Conservation (phyloP, 1,140 invertebrate genomes). For the Drosophila nigrodunni region DNA sequence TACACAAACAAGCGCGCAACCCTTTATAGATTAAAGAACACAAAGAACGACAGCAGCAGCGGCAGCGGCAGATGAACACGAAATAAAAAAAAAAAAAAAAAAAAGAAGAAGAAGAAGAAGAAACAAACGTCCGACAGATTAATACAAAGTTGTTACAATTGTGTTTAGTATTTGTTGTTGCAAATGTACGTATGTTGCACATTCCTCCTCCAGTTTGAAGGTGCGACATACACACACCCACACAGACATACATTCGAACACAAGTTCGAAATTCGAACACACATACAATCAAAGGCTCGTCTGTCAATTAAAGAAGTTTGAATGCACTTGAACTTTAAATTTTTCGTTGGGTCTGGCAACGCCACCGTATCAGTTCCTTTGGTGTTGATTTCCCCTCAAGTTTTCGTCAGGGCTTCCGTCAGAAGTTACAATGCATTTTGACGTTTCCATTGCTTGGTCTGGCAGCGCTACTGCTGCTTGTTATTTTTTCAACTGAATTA, state of each 20-base stretch:
- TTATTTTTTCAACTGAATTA: not conserved
- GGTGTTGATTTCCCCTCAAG: too few relatives aligned
- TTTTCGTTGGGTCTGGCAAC: not conserved
- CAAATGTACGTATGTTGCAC: not conserved
- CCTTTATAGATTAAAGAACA: not conserved
- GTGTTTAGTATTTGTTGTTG: constrained; percentile 34
- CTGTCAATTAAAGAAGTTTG: constrained; percentile 3
- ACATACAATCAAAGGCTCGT: not conserved
- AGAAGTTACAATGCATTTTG: not conserved
- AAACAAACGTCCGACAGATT: constrained; percentile 23
- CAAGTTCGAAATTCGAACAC: not conserved
- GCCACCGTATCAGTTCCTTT: not conserved
- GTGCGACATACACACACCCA: not conserved
- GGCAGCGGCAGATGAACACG: not conserved
- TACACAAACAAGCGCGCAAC: constrained; percentile 8
- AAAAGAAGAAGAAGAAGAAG: not conserved
- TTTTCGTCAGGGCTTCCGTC: too few relatives aligned
- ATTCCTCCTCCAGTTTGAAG: constrained; percentile 6
- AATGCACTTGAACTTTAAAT: not conserved
- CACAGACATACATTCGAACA: not conserved
- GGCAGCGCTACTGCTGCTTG: not conserved
- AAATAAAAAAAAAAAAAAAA: too few relatives aligned
- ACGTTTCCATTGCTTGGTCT: not conserved
- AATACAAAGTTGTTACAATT: constrained; percentile 4
- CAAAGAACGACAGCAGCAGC: too few relatives aligned